These are phyloP conservation scores for Pluvialis apricaria DNA, from an alignment of 2,113 vertebrate species.

Conservation along the genomic window DNA sequence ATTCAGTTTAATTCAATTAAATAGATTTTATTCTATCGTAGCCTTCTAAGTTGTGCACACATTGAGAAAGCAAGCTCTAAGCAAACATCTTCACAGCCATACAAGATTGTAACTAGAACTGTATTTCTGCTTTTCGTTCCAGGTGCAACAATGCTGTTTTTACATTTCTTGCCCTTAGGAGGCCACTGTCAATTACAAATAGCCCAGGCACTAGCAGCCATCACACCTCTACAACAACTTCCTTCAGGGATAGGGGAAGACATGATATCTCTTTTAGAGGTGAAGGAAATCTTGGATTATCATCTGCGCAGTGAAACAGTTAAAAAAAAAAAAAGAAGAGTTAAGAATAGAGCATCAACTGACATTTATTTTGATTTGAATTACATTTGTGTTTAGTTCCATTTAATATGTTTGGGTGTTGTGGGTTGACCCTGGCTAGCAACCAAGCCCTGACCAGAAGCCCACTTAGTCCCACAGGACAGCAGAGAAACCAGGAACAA, in stretches of 20 bases:
- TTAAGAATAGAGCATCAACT: not conserved
- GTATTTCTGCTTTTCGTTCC: not conserved
- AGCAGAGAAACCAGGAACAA: not conserved
- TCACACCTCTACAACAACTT: not conserved
- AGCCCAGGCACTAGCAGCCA: not conserved
- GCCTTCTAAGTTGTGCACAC: not conserved
- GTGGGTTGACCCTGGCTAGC: not conserved
- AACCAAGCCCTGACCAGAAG: not conserved
- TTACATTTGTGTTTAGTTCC: not conserved
- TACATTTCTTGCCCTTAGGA: not conserved
- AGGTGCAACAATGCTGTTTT: not conserved
- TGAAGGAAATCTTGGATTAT: not conserved
- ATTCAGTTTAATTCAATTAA: not conserved
- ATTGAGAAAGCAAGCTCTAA: not conserved
- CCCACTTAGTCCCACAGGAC: rapidly evolving
- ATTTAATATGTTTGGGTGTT: not conserved
- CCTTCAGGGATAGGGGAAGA: not conserved
- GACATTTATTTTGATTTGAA: not conserved
- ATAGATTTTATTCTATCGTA: not conserved
- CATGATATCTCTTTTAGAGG: not conserved
- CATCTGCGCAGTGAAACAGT: not conserved
- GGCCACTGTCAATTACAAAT: not conserved
- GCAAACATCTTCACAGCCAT: not conserved
- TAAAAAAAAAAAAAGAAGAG: not conserved
- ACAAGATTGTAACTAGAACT: not conserved